phyloP scores from a whole-genome alignment of 2,888 invertebrate species.

The Anodontia alba region DNA sequence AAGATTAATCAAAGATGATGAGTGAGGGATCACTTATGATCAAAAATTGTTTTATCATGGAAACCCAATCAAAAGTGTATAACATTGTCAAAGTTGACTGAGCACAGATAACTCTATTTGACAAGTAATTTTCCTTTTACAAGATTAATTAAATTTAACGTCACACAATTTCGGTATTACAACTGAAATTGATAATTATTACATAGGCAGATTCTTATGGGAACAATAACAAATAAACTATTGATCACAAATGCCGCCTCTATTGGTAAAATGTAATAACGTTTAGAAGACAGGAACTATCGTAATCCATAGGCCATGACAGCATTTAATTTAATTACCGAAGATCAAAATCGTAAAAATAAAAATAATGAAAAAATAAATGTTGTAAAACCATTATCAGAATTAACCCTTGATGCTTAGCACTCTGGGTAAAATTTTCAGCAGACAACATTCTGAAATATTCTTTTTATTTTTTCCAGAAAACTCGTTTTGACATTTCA shows the following conservation, averaged over 20 bases:
- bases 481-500: too few relatives aligned
- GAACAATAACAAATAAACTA: constrained; percentile 52
- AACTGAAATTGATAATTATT: constrained; percentile 63
- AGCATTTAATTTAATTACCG: constrained; percentile 2
- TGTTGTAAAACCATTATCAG: too few relatives aligned
- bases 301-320: not conserved
- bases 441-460: too few relatives aligned
- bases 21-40: constrained; percentile 19
- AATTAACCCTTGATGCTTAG: too few relatives aligned
- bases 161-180: constrained; percentile 53
- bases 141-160: constrained; percentile 62
- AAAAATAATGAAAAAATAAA: too few relatives aligned
- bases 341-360: not conserved
- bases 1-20: constrained; percentile 26
- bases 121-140: constrained; percentile 48
- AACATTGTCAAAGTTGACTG: constrained; percentile 36
- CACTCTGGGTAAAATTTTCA: too few relatives aligned
- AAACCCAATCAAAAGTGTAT: constrained; percentile 58
- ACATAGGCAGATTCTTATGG: constrained; percentile 46
- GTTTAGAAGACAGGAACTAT: not conserved
- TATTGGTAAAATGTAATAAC: constrained; percentile 3
- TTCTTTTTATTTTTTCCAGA: too few relatives aligned
- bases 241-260: constrained; percentile 29
- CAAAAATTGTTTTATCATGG: constrained; percentile 27
- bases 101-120: constrained; percentile 39